phyloP scores from a whole-genome alignment of 2,797 vertebrate species.

The Danio aesculapii region DNA sequence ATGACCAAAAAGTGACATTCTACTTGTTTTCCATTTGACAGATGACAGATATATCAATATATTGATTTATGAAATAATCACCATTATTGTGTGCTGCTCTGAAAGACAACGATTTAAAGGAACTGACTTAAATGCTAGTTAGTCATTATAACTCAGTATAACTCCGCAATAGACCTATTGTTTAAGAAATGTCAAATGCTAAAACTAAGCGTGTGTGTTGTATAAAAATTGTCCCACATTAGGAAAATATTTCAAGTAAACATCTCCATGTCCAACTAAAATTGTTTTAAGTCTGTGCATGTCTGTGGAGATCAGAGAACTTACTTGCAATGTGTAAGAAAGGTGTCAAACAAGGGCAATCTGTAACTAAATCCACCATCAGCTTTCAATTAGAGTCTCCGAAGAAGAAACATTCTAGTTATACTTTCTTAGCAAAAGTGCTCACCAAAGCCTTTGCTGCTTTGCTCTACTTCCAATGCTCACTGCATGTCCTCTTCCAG shows the following conservation, averaged over 20 bases:
- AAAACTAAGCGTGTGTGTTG: not conserved
- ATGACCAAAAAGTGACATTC: too few relatives aligned
- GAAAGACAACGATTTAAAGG: not conserved
- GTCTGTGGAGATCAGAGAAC: constrained; percentile 50
- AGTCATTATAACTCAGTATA: not conserved
- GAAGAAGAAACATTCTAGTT: constrained; percentile 64
- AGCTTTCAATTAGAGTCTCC: constrained; percentile 72
- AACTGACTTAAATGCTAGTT: not conserved
- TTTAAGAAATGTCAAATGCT: not conserved
- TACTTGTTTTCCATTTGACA: too few relatives aligned
- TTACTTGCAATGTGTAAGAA: constrained; percentile 52
- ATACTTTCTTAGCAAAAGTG: constrained; percentile 64
- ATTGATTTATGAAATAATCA: not conserved
- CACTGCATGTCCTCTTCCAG: constrained; percentile 52
- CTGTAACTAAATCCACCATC: constrained; percentile 71
- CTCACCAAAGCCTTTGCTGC: constrained; percentile 52
- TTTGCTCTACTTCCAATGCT: constrained; percentile 43
- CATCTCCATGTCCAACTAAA: not conserved
- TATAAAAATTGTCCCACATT: not conserved
- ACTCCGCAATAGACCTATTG: not conserved
- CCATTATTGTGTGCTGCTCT: too few relatives aligned
- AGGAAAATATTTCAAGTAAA: not conserved
- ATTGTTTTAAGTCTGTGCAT: not conserved
- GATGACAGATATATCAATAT: too few relatives aligned
- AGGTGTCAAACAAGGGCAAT: constrained; percentile 65